A percentile compares a stretch with the other conserved stretches of the same genome.
These are phyloP conservation scores for Pollicipes pollicipes DNA, from an alignment of 1,140 invertebrate species.

Conservation along the genomic window DNA sequence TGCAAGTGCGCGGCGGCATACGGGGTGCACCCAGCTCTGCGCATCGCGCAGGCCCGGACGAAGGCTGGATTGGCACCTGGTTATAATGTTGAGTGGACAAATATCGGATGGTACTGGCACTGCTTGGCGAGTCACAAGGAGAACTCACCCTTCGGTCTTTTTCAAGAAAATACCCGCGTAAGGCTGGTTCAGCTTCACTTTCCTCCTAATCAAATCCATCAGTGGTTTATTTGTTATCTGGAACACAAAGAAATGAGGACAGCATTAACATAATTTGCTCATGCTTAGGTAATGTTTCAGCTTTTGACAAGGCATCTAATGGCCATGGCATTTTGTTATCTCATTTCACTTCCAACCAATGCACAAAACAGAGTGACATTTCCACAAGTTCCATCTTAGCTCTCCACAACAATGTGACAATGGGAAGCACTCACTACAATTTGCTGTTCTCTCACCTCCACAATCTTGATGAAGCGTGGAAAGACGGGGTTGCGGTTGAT, in stretches of 20 bases:
- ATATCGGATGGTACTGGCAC: background rate
- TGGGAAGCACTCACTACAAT: slow-evolving; percentile 10
- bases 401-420: background rate
- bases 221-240: slow-evolving; percentile 70
- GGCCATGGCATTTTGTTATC: too few species aligned
- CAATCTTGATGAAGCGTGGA: slow-evolving; percentile 92
- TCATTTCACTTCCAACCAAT: too few species aligned
- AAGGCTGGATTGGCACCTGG: too few species aligned
- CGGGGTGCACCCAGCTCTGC: too few species aligned
- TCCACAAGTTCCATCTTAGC: too few species aligned
- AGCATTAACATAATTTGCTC: too few species aligned
- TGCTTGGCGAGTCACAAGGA: slow-evolving; percentile 1
- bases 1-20: too few species aligned
- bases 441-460: slow-evolving; percentile 61
- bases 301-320: too few species aligned
- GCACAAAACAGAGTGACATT: too few species aligned
- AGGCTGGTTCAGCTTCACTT: slow-evolving; percentile 88
- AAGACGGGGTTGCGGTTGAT: slow-evolving; percentile 89
- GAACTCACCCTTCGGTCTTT: slow-evolving; percentile 60
- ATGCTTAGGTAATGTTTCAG: too few species aligned
- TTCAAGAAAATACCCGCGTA: slow-evolving; percentile 96
- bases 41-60: too few species aligned
- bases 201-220: slow-evolving; percentile 77
- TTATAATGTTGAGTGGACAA: too few species aligned
- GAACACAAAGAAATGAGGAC: background rate